Base-by-base conservation (phyloP, 1,140 invertebrate species). In the Calycopis cecrops region DNA sequence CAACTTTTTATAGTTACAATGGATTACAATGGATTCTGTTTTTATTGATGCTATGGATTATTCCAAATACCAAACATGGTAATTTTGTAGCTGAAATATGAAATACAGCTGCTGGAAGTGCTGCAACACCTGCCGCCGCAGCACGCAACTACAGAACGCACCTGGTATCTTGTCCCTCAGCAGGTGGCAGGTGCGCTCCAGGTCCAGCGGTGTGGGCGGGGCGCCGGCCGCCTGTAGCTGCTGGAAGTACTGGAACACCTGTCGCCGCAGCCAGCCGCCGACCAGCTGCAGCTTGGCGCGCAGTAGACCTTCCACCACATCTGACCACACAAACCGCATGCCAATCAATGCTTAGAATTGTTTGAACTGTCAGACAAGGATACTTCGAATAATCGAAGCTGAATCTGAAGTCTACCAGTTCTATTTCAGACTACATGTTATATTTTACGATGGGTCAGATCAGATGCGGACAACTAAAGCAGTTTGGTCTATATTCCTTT, bases 161-260 rank as follows among this genome's bases (percentile, higher is more conserved):
- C 82, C 70, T 38, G 79, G 79, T 17, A 80, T 62, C 10, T 62
- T 71, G 1, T 77, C 57, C 37, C 82, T 38, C 7, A 87, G 18
- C 4, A 70, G 59, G 14, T 55, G 58, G 48, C 74, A 76, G 0
- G 83, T 74, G 33, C 73, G 56, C 0, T 84, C 67, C 0, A 73
- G n/a, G 28, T 77, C 47, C 7, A 75, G 52, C 0, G 63, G 47
- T 7, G 57, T 8, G 55, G 0, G 17, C 21, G 7, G 42, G n/a
- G 10, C 49, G 21, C 50, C 55, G 11, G 8, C 37, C 18, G 48
- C 42, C 16, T 42, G 59, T 17, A 1, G 73, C 9, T 61, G 52
- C 53, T 69, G 58, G 59, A 79, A 79, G n/a, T 60, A 54, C 3
- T 48, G 62, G 57, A 83, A 81, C 44, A 76, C 58, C 55, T 79